Evolutionary conservation across 1,140 invertebrate species (phyloP).

Genomic region (Globodera rostochiensis): DNA sequence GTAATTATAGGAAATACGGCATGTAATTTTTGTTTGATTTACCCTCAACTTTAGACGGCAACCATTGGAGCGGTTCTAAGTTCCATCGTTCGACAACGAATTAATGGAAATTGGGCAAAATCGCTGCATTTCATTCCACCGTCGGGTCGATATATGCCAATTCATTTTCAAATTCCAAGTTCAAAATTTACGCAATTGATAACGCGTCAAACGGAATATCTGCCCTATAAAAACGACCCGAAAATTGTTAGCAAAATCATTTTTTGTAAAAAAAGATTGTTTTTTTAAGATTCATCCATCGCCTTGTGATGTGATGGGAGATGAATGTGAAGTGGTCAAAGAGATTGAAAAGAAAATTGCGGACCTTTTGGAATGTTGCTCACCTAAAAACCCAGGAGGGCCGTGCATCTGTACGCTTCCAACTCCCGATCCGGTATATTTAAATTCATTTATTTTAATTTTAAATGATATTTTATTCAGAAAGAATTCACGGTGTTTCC

Average conservation of each 20-base stretch:
- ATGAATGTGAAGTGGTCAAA: neutral
- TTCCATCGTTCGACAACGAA: neutral
- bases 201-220: neutral
- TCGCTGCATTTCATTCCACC: neutral
- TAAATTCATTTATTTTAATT: too few relatives aligned
- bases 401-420: too few relatives aligned
- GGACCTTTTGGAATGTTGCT: neutral
- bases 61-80: neutral
- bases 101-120: neutral
- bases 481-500: too few relatives aligned
- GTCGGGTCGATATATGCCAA: neutral
- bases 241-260: neutral
- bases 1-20: too few relatives aligned
- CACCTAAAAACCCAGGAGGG: too few relatives aligned
- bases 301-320: neutral
- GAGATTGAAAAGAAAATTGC: neutral
- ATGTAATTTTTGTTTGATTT: too few relatives aligned
- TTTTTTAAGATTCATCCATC: too few relatives aligned
- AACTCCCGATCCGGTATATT: too few relatives aligned
- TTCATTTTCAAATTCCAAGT: neutral
- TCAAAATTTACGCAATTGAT: neutral
- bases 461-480: too few relatives aligned
- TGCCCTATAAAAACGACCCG: neutral
- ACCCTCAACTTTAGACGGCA: neutral
- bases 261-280: too few relatives aligned